phyloP scores from a whole-genome alignment of 2,888 invertebrate species.

The Encarsia formosa region DNA sequence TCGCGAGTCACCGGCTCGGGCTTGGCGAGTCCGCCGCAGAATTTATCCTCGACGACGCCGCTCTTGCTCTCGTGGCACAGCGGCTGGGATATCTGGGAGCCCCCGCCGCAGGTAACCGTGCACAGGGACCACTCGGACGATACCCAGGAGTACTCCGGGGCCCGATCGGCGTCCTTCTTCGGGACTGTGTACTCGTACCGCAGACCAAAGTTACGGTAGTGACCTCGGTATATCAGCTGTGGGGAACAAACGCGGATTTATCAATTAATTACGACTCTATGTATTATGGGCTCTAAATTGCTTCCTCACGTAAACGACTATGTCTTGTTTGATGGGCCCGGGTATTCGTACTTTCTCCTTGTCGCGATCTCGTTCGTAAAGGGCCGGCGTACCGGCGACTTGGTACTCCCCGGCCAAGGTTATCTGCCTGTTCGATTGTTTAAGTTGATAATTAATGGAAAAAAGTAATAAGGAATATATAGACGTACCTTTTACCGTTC shows the following conservation, averaged over 20 bases:
- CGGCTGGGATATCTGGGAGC: conserved; percentile 59
- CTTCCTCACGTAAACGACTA: conserved; percentile 58
- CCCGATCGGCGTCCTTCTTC: conserved; percentile 57
- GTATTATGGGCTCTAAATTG: neutral
- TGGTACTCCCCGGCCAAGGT: conserved; percentile 51
- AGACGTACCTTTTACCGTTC: conserved; percentile 61
- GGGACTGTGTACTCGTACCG: conserved; percentile 79
- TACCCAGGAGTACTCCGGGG: conserved; percentile 68
- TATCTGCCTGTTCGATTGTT: conserved; percentile 46
- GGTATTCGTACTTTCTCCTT: conserved; percentile 59
- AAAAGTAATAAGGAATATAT: no score
- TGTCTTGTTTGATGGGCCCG: conserved; percentile 60
- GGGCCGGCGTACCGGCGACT: conserved; percentile 52
- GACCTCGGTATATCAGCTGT: conserved; percentile 47
- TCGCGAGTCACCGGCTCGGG: conserved; percentile 49
- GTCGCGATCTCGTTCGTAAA: conserved; percentile 54
- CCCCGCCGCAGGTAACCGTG: conserved; percentile 73
- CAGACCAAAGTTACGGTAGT: conserved; percentile 74
- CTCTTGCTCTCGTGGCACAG: conserved; percentile 60
- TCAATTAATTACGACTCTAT: neutral
- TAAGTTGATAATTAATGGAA: no score
- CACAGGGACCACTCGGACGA: conserved; percentile 80
- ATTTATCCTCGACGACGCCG: conserved; percentile 59
- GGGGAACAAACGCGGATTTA: neutral
- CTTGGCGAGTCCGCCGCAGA: conserved; percentile 51